Base-by-base conservation (phyloP, 2,797 vertebrate genomes). In the Dryobates pubescens region DNA sequence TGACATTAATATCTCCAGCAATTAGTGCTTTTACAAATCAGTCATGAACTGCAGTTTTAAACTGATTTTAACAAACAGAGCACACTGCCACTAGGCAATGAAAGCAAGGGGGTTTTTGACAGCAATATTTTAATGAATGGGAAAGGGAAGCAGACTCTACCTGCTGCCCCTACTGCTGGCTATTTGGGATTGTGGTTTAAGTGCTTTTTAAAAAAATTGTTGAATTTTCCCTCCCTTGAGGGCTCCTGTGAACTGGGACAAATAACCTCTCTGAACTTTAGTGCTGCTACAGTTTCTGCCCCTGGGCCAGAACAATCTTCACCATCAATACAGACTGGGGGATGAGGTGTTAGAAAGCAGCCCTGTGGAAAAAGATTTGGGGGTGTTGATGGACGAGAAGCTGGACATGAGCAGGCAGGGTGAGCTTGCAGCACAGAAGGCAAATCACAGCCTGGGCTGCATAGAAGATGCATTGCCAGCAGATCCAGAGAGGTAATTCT, bases 161-260 rank as follows among this genome's bases (percentile, higher is more conserved):
- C 64, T 84, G 58, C 41, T 87, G 17, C 69, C 78, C 26, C 29
- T 86, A 51, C 49, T 26, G 73, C 27, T 34, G n/a, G 79, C 7
- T 74, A 32, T 27, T 45, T 80, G 82, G 41, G 56, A 32, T 32
- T 11, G 1, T 17, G 34, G n/a, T 77, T 36, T 45, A 84, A 51
- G 24, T 51, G 24, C 12, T 12, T 49, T 49, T 15, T 68, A 72
- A 13, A 38, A 43, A 43, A 43, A 5, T 5, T 43, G 53, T 41
- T 58, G 13, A 3, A 3, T 74, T 86, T 88, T 85, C 1, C 38
- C 4, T 49, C 12, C 29, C 27, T 22, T 87, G 90, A 18, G 62
- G 86, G 41, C 54, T 95, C 94, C 82, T 82, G 51, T 94, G 83
- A 92, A 95, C 93, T 95, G 82, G 68, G 82, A 92, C 91, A 92